Percentiles rank a stretch among this genome's conserved stretches.
Conservation (phyloP, 2,113 vertebrate species). For the Colaptes auratus region DNA sequence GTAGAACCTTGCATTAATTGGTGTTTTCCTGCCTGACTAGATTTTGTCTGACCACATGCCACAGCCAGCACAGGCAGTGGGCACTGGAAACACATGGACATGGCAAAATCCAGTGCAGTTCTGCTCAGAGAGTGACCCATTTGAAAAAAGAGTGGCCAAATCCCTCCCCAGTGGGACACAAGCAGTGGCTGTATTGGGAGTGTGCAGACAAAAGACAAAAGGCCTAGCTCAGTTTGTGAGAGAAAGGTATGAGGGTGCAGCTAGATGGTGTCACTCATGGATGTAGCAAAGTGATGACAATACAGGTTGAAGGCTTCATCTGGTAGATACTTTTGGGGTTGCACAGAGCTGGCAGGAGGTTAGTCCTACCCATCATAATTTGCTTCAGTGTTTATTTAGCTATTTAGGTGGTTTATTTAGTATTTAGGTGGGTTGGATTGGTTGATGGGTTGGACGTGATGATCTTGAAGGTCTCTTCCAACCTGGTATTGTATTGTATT, state of each 20-base stretch:
- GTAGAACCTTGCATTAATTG: not conserved
- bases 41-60: not conserved
- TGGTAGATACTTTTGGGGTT: not conserved
- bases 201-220: not conserved
- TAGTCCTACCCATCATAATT: not conserved
- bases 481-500: too few species aligned
- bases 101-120: not conserved
- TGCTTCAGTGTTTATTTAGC: not conserved
- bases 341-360: not conserved
- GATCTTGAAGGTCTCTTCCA: too few species aligned
- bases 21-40: constrained; percentile 28
- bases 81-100: not conserved
- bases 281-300: not conserved
- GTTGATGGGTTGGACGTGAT: too few species aligned
- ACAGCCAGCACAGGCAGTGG: not conserved
- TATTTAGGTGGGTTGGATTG: too few species aligned
- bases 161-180: not conserved
- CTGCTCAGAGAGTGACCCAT: not conserved
- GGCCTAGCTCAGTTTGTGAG: accelerated
- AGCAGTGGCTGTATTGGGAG: not conserved
- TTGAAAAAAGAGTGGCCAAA: not conserved
- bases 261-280: not conserved
- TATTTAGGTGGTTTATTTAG: too few species aligned
- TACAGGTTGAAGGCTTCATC: not conserved
- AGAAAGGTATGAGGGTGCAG: not conserved